Base-by-base conservation (phyloP, 2,888 invertebrate genomes). In the Pterostichus niger region DNA sequence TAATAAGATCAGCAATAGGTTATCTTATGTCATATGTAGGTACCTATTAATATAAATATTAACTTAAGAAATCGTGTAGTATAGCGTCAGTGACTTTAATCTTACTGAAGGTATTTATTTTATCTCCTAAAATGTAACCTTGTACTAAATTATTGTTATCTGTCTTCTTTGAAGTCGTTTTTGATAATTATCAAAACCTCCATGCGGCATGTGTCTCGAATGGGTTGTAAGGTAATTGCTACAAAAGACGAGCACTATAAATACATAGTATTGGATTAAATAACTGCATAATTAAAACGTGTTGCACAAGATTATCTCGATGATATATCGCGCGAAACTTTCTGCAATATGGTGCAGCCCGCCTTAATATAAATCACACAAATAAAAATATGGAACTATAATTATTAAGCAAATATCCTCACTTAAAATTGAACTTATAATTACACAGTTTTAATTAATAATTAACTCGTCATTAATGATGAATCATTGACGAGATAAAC, bases 361-460 rank as follows among this genome's bases (percentile, higher is more conserved):
- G 64, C 31, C 59, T 59, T 17, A 7, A 33, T n/a, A 64, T 35
- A 64, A 64, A 64, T 64, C 64, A 64, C 33, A 13, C 24, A 24
- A 24, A 24, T 24, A 64, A 11, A 35, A 35, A 64, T 31, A 64
- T 24, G 24, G 24, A 24, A 64, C 59, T 59, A 10, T 59, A 59
- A 31, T 59, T 59, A 59, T 59, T 59, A 59, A 64, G 35, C 31
- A 64, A 64, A 64, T 64, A 64, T 64, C 35, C 33, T 33, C 64
- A 64, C 35, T 64, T 64, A 35, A 64, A 35, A 64, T 64, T 64
- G 64, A 49, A 46, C 49, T 24, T 76, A 15, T 76, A 76, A 76
- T 76, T 76, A 76, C 10, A 76, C 31, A 40, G 17, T 71, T 52
- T 75, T 76, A 76, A 76, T 76, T 76, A 52, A n/a, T 40, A 52